Evolutionary conservation across 2,888 invertebrate genomes (phyloP).

Genomic region (Petrolisthes cinctipes): DNA sequence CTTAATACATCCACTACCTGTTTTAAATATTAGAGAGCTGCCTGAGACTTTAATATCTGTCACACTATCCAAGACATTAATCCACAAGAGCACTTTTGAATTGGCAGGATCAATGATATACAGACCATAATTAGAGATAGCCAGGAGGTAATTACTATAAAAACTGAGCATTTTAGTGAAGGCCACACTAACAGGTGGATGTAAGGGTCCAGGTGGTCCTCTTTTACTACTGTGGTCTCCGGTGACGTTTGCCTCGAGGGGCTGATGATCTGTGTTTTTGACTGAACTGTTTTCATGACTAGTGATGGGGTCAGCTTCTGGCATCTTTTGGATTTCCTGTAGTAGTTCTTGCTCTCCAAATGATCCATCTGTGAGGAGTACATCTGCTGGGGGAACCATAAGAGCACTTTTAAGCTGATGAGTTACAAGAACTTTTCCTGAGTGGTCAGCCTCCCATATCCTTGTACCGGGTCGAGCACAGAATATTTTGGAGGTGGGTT

Average conservation of each 20-base stretch:
- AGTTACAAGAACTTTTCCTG: constrained; percentile 59
- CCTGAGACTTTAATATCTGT: constrained; percentile 53
- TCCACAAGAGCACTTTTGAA: constrained; percentile 52
- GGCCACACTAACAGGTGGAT: constrained; percentile 55
- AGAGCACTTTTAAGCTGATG: constrained; percentile 54
- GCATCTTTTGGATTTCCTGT: neutral
- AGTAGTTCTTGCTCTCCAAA: constrained; percentile 29
- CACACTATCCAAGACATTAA: constrained; percentile 47
- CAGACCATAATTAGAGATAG: constrained; percentile 47
- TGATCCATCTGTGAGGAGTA: constrained; percentile 43
- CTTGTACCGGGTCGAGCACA: constrained; percentile 55
- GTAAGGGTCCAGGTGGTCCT: neutral
- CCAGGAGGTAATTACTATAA: constrained; percentile 51
- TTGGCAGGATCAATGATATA: constrained; percentile 56
- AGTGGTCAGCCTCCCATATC: constrained; percentile 57
- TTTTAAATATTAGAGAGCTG: constrained; percentile 44
- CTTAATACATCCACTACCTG: constrained; percentile 35
- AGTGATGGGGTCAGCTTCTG: neutral
- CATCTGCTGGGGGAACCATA: constrained; percentile 38
- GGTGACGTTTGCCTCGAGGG: neutral
- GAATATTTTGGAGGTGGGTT: constrained; percentile 33
- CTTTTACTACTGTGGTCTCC: neutral
- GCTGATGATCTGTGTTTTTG: neutral
- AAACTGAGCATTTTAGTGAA: constrained; percentile 55
- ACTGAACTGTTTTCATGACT: neutral